These are phyloP conservation scores for Perognathus longimembris DNA, from an alignment of 2,113 vertebrate species.

Conservation along the genomic window DNA sequence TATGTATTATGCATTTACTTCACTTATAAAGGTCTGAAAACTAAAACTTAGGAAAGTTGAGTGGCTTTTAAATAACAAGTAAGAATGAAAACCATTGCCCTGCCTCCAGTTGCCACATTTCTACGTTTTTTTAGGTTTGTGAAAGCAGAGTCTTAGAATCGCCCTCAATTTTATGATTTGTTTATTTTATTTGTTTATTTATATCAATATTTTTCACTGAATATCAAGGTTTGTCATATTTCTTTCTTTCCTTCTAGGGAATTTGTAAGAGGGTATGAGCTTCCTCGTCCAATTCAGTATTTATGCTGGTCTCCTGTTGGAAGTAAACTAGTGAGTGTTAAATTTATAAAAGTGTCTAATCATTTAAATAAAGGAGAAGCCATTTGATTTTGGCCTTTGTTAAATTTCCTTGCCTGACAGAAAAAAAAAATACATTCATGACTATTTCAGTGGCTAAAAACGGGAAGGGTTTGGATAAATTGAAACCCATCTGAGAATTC, in stretches of 20 bases:
- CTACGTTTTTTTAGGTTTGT: background rate
- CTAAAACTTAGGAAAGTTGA: background rate
- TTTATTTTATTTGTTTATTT: constrained; percentile 65
- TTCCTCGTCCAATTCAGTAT: constrained; percentile 92
- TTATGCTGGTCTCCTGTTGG: constrained; percentile 92
- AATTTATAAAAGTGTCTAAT: constrained; percentile 78
- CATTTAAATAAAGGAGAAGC: constrained; percentile 78
- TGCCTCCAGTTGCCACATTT: background rate
- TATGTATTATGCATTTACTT: background rate
- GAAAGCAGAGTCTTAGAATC: background rate
- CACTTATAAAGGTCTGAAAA: constrained; percentile 6
- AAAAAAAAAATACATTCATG: constrained; percentile 72
- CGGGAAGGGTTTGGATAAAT: constrained; percentile 81
- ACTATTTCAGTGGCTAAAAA: constrained; percentile 81
- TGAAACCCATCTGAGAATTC: constrained; percentile 82
- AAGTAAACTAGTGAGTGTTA: constrained; percentile 93
- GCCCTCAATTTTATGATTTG: constrained; percentile 40
- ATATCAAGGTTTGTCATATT: constrained; percentile 62
- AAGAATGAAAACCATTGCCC: background rate
- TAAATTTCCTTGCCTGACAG: constrained; percentile 73
- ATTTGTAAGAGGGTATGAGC: constrained; percentile 89
- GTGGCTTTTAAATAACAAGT: background rate
- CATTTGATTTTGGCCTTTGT: constrained; percentile 79
- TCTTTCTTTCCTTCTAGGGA: constrained; percentile 86
- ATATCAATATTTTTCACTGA: constrained; percentile 37